A percentile compares a stretch with the other conserved stretches of the same genome.
Evolutionary conservation across 1,140 invertebrate genomes (phyloP).

Genomic region (Drosophila parvula): DNA sequence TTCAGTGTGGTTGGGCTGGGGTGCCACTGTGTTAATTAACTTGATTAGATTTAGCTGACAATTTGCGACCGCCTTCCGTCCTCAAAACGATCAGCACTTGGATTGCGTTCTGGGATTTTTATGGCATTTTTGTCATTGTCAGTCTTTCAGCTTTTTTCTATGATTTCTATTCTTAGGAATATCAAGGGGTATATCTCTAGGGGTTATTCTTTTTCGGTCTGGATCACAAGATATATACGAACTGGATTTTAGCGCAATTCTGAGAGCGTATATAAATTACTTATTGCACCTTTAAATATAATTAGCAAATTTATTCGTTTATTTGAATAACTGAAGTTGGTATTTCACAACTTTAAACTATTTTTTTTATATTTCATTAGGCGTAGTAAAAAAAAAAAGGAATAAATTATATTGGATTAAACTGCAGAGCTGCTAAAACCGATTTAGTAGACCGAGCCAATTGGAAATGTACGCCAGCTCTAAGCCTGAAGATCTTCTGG

Average conservation of each 20-base stretch:
- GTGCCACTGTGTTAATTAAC: slow-evolving; percentile 71
- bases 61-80: slow-evolving; percentile 47
- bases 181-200: background rate
- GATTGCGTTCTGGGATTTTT: slow-evolving; percentile 40
- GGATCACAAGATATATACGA: no score
- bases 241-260: no score
- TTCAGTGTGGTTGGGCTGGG: slow-evolving; percentile 34
- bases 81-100: slow-evolving; percentile 25
- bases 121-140: background rate
- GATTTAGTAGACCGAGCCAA: slow-evolving; percentile 47
- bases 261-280: no score
- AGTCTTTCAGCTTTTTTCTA: background rate
- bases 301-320: background rate
- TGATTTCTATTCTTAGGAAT: background rate
- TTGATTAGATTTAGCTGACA: slow-evolving; percentile 78
- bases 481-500: slow-evolving; percentile 28
- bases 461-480: background rate
- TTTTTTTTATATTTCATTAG: slow-evolving; percentile 25
- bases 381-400: slow-evolving; percentile 1
- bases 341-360: background rate
- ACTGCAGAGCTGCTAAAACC: slow-evolving; percentile 56
- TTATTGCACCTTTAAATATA: background rate
- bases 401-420: background rate
- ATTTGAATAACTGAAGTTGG: no score
- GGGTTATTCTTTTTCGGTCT: background rate